phyloP scores from a whole-genome alignment of 2,888 invertebrate genomes.

The Nomada goodeniana region DNA sequence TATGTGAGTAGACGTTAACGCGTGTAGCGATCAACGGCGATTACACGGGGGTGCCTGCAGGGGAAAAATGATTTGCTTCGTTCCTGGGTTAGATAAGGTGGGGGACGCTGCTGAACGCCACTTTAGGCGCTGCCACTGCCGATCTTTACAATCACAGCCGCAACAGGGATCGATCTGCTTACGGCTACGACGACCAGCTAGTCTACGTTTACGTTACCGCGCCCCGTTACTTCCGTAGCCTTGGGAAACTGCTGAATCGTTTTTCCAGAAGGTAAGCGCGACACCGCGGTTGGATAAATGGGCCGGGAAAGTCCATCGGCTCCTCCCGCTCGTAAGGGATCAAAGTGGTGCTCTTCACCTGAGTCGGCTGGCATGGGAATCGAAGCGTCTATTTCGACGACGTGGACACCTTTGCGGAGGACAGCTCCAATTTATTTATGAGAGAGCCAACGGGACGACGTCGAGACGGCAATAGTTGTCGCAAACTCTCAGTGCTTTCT shows the following conservation, averaged over 20 bases:
- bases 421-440: background rate
- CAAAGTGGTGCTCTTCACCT: background rate
- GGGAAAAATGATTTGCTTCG: slow-evolving; percentile 50
- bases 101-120: slow-evolving; percentile 80
- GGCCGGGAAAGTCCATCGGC: background rate
- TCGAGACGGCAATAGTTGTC: background rate
- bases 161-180: slow-evolving; percentile 56
- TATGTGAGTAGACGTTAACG: slow-evolving; percentile 81
- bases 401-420: no score
- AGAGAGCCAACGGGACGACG: background rate
- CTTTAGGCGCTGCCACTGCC: slow-evolving; percentile 75
- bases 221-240: slow-evolving; percentile 81
- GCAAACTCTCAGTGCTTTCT: slow-evolving; percentile 8
- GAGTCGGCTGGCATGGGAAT: no score
- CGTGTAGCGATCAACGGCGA: background rate
- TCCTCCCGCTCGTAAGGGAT: background rate
- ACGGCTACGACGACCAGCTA: slow-evolving; percentile 74
- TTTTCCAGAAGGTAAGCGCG: slow-evolving; percentile 81
- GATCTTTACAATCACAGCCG: slow-evolving; percentile 72
- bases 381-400: no score
- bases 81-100: slow-evolving; percentile 81
- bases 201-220: slow-evolving; percentile 82
- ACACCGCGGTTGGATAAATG: slow-evolving; percentile 29
- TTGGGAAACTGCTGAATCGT: slow-evolving; percentile 81
- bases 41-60: background rate